These are phyloP conservation scores for Sarcophilus harrisii DNA, from an alignment of 2,797 vertebrate species.

Conservation along the genomic window DNA sequence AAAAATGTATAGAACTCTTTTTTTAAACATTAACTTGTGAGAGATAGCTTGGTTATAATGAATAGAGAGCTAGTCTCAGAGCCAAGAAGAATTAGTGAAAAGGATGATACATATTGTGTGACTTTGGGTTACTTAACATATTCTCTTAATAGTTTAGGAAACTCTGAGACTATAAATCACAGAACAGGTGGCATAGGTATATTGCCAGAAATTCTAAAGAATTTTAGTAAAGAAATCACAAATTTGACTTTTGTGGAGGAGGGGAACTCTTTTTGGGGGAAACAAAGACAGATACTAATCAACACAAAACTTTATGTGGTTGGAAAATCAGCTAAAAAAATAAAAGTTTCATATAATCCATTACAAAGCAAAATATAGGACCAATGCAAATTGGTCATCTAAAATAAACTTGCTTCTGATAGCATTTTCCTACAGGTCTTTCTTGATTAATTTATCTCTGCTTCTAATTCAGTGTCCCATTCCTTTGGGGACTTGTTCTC, in stretches of 20 bases:
- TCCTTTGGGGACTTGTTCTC: neutral
- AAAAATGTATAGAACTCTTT: neutral
- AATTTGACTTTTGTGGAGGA: neutral
- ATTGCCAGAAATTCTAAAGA: neutral
- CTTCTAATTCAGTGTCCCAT: neutral
- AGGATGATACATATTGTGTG: neutral
- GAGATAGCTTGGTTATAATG: neutral
- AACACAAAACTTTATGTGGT: neutral
- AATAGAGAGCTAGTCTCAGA: neutral
- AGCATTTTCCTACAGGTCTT: neutral
- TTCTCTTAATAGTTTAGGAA: neutral
- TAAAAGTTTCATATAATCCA: neutral
- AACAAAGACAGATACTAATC: neutral
- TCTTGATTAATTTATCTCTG: neutral
- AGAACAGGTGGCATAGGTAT: neutral
- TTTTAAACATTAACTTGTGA: neutral
- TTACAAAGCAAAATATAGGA: neutral
- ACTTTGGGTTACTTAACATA: neutral
- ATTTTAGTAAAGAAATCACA: neutral
- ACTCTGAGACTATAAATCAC: neutral
- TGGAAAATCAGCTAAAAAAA: neutral
- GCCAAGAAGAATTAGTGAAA: neutral
- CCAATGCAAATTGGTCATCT: neutral
- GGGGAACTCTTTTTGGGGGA: neutral
- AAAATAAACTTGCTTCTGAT: neutral